Base-by-base conservation (phyloP, 2,888 invertebrate genomes). In the Drosophila putrida region DNA sequence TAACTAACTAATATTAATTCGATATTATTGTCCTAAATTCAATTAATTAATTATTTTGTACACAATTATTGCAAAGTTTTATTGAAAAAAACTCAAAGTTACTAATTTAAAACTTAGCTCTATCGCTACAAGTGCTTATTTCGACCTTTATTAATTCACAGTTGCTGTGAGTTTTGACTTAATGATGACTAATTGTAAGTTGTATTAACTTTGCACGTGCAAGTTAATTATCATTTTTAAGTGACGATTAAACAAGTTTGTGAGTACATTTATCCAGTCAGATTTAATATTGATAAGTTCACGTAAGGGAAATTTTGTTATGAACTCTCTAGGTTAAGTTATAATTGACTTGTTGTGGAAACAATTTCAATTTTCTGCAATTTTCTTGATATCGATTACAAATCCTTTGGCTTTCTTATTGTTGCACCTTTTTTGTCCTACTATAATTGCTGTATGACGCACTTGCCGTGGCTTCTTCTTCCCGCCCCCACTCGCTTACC, bases 391-490 rank as follows among this genome's bases (percentile, higher is more conserved):
- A 49, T 63, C 13, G 57, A 63, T 63, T 57, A 28, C 25, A 33
- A 57, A 15, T 46, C 38, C 38, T 47, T 36, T 36, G 9, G 11
- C 31, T 6, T 39, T 28, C 33, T 28, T 53, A 31, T 47, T 43
- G 11, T 20, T 20, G 20, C 20, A 20, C 20, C 38, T 44, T 27
- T 13, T 44, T 46, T 20, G 15, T 36, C 38, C 35, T 33, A 43
- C 35, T 33, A 43, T 69, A 33, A 43, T 51, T 53, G 41, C 11
- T 20, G 39, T 41, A 41, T 55, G 75, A 75, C 72, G 62, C 75
- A 75, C 47, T 28, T 13, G 20, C 20, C 20, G 20, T 20, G 20
- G 20, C 20, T 20, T 20, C 20, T 20, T 20, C 20, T 20, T 20
- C 20, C 20, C 20, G 20, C 20, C 20, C 20, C 20, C 20, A 75